These are phyloP conservation scores for Trissoscelio sp. DNA, from an alignment of 2,888 invertebrate species.

Conservation along the genomic window DNA sequence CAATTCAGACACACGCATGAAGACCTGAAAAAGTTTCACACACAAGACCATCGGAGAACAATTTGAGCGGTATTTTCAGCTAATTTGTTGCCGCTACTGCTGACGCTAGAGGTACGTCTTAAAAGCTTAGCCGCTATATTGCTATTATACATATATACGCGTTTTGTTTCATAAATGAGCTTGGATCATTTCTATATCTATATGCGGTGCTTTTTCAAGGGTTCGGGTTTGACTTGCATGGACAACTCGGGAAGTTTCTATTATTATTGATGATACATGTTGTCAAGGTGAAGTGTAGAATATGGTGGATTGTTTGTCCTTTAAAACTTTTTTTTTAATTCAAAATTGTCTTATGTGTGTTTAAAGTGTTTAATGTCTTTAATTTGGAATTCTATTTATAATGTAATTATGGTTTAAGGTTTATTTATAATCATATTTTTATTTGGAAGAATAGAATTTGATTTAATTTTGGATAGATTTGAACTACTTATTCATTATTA, in stretches of 20 bases:
- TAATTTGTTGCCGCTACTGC: constrained; percentile 81
- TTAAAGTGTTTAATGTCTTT: too few relatives aligned
- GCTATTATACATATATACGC: constrained; percentile 57
- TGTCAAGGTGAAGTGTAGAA: neutral
- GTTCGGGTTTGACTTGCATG: constrained; percentile 29
- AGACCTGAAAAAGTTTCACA: constrained; percentile 78
- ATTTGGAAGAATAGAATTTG: too few relatives aligned
- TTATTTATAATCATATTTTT: too few relatives aligned
- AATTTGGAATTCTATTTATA: too few relatives aligned
- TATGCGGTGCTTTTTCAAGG: constrained; percentile 18
- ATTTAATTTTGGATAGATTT: too few relatives aligned
- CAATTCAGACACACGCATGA: constrained; percentile 76
- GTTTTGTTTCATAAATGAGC: constrained; percentile 32
- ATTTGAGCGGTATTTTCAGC: constrained; percentile 78
- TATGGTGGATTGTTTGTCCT: neutral
- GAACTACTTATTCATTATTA: too few relatives aligned
- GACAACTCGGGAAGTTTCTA: neutral
- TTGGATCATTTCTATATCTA: constrained; percentile 36
- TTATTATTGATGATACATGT: neutral
- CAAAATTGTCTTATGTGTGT: too few relatives aligned
- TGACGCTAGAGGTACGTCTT: constrained; percentile 82
- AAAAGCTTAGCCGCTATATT: constrained; percentile 78
- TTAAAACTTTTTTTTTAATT: neutral
- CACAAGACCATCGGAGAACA: constrained; percentile 80
- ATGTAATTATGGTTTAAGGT: too few relatives aligned